A percentile compares a stretch with the other conserved stretches of the same genome.
Evolutionary conservation across 2,797 vertebrate species (phyloP).

Genomic region (Loris lydekkerianus): DNA sequence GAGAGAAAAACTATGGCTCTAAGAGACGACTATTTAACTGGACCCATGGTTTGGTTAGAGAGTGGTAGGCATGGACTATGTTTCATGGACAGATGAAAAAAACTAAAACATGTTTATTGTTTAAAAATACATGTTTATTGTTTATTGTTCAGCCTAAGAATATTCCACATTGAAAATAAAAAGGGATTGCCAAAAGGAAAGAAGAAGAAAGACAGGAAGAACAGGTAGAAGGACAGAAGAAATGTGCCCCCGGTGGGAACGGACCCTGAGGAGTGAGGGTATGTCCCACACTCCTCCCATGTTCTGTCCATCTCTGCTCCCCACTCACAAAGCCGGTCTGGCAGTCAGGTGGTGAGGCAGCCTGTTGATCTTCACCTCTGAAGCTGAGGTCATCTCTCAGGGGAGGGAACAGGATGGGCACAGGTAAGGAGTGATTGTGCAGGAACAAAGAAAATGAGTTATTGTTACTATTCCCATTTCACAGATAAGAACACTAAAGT

Average conservation of each 20-base stretch:
- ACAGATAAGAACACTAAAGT: background rate
- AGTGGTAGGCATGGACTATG: background rate
- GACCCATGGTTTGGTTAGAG: background rate
- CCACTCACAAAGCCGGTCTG: too few relatives aligned
- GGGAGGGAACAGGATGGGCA: background rate
- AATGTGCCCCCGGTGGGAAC: background rate
- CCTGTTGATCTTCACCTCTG: background rate
- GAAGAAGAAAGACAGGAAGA: too few relatives aligned
- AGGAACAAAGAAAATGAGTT: background rate
- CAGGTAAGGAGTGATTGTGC: accelerated
- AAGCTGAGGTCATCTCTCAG: background rate
- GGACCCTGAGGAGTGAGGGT: background rate
- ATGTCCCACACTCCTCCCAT: accelerated
- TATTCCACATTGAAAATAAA: too few relatives aligned
- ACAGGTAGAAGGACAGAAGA: too few relatives aligned
- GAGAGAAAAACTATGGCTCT: background rate
- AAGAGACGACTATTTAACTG: background rate
- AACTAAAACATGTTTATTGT: too few relatives aligned
- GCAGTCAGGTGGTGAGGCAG: background rate
- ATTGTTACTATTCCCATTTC: background rate
- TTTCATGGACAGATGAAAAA: too few relatives aligned
- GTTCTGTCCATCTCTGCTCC: background rate
- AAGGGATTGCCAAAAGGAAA: too few relatives aligned
- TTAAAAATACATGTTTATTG: too few relatives aligned
- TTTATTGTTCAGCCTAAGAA: too few relatives aligned